A percentile compares a stretch with the other conserved stretches of the same genome.
phyloP scores from a whole-genome alignment of 1,140 invertebrate species.

The Pogonomyrmex californicus region DNA sequence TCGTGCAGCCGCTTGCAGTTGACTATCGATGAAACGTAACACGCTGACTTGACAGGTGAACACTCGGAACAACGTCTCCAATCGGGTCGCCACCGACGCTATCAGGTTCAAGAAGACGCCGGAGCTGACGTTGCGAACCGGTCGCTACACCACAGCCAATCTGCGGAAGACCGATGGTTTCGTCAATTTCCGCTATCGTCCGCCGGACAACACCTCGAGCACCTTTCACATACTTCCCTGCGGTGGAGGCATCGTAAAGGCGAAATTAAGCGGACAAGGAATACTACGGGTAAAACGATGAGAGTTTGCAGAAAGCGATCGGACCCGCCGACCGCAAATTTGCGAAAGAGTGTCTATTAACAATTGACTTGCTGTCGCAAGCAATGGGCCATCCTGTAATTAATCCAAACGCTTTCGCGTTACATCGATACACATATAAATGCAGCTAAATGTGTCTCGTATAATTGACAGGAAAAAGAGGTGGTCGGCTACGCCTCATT shows the following conservation, averaged over 20 bases:
- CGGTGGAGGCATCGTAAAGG: constrained; percentile 80
- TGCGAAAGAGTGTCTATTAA: constrained; percentile 14
- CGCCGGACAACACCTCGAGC: constrained; percentile 81
- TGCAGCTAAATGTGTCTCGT: constrained; percentile 17
- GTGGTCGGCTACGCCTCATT: constrained; percentile 82
- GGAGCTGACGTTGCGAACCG: constrained; percentile 80
- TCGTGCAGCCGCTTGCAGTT: background rate
- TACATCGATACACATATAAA: background rate
- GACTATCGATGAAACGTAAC: background rate
- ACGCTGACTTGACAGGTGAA: constrained; percentile 77
- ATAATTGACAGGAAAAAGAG: constrained; percentile 79
- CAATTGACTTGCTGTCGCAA: constrained; percentile 1
- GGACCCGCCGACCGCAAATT: background rate
- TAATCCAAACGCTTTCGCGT: background rate
- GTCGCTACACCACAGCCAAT: constrained; percentile 80
- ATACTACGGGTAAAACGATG: constrained; percentile 70
- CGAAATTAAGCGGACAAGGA: constrained; percentile 82
- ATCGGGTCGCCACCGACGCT: constrained; percentile 79
- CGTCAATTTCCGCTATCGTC: constrained; percentile 83
- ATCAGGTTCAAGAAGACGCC: constrained; percentile 83
- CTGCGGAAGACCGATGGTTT: constrained; percentile 82
- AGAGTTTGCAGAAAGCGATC: constrained; percentile 5
- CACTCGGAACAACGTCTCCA: constrained; percentile 84
- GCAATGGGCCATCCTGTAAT: background rate
- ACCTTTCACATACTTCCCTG: constrained; percentile 84